Percentiles rank a stretch among this genome's conserved stretches.
phyloP scores from a whole-genome alignment of 1,140 invertebrate species.

The Drosophila bipectinata region DNA sequence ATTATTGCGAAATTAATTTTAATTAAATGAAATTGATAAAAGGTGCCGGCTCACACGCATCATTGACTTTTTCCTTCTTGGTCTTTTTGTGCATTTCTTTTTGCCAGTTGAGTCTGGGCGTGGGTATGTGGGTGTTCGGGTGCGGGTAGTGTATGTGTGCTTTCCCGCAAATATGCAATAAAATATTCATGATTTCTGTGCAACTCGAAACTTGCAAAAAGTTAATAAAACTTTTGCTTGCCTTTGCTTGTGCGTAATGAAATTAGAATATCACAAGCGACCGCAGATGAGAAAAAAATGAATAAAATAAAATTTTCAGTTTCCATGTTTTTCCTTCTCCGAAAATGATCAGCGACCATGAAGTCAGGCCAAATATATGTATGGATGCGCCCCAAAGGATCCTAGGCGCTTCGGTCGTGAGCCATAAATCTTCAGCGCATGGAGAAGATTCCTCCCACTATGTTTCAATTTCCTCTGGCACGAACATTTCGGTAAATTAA shows the following conservation, averaged over 20 bases:
- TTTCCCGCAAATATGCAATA: constrained; percentile 52
- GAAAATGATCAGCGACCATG: constrained; percentile 55
- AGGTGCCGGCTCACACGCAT: constrained; percentile 52
- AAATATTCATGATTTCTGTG: constrained; percentile 66
- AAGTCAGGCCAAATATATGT: constrained; percentile 6
- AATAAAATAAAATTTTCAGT: constrained; percentile 28
- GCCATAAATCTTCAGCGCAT: constrained; percentile 29
- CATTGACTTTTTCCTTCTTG: constrained; percentile 48
- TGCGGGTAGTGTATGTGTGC: neutral
- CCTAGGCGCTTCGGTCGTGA: constrained; percentile 1
- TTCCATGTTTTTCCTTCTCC: constrained; percentile 41
- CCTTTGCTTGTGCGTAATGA: constrained; percentile 38
- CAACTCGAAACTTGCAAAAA: constrained; percentile 56
- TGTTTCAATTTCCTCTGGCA: constrained; percentile 74
- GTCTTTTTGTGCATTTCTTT: constrained; percentile 8
- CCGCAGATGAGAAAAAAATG: constrained; percentile 3
- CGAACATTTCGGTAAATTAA: constrained; percentile 76
- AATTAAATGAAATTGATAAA: constrained; percentile 78
- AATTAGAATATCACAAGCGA: constrained; percentile 48
- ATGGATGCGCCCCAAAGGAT: constrained; percentile 2
- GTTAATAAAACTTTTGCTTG: constrained; percentile 66
- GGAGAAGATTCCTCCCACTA: constrained; percentile 15
- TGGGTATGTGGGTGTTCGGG: neutral
- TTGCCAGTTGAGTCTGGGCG: neutral
- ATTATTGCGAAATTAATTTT: constrained; percentile 75